Base-by-base conservation (phyloP, 2,888 invertebrate genomes). In the Eueremaeus valkanovi region DNA sequence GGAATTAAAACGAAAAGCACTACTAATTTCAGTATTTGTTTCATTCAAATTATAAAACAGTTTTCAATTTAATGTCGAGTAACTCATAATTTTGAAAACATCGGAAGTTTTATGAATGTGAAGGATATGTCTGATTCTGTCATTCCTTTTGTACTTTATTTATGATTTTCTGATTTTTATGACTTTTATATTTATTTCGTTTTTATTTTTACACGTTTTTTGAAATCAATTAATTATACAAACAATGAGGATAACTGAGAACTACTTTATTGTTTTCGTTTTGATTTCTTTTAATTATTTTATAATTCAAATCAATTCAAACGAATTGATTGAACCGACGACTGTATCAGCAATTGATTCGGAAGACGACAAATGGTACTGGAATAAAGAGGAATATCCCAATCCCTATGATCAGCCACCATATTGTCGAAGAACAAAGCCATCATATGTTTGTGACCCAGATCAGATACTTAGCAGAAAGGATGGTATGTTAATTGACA, bases 331-430 rank as follows among this genome's bases (percentile, higher is more conserved):
- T n/a, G n/a, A n/a, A n/a, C n/a, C n/a, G n/a, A n/a, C 49, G 6
- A 58, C 2, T 29, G 29, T 27, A 11, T 58, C 58, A 29, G n/a
- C 9, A 16, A 2, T 58, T 61, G 36, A 72, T 6, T 73, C 76
- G 9, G 40, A 75, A 3, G 33, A 61, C 13, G 58, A 76, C 36
- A 66, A 75, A 29, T 77, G 75, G 49, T 68, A 73, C 9, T 78
- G 78, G 78, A 78, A 78, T 36, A 74, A 77, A 33, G 73, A 77
- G 13, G 74, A 77, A 2, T 77, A 68, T 40, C 78, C 78, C 1
- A 77, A 78, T 27, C 78, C 78, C 6, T 58, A 51, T 36, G 45
- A 70, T 8, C 42, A 61, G 1, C 76, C 75, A 21, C 36, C 40
- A 24, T 75, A 27, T 45, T 78, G 78, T 49, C 70, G 74, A 27